Conservation (phyloP, 2,888 invertebrate species). For the Lepidocyrtoides sp. region DNA sequence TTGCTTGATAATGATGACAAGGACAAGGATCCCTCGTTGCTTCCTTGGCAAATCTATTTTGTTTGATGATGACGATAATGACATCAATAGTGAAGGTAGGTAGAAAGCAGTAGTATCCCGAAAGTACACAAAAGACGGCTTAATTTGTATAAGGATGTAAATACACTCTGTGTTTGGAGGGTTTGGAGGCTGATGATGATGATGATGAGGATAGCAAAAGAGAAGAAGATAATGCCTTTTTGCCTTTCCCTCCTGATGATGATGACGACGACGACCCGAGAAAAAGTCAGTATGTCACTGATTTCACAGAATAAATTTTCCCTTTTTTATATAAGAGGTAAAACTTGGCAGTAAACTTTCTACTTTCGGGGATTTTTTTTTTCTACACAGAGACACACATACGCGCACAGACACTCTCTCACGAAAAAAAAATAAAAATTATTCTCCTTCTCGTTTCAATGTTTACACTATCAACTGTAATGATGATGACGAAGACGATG, state of each 20-base stretch:
- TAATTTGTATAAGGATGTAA: background rate
- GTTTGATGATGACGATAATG: background rate
- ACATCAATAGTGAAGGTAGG: too few relatives aligned
- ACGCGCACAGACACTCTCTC: too few relatives aligned
- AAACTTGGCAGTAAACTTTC: too few relatives aligned
- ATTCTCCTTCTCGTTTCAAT: too few relatives aligned
- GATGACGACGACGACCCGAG: background rate
- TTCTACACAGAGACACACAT: too few relatives aligned
- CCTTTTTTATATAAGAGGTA: background rate
- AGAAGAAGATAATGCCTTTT: background rate
- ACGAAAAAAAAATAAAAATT: background rate
- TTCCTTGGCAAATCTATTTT: too few relatives aligned
- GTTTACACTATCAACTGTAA: too few relatives aligned
- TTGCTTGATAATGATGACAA: background rate
- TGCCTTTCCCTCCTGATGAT: background rate
- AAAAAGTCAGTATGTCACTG: constrained; percentile 47
- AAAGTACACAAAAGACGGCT: background rate
- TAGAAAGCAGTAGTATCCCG: background rate
- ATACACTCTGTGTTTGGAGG: too few relatives aligned
- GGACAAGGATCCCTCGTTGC: too few relatives aligned
- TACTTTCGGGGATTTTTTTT: too few relatives aligned
- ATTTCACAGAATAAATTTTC: background rate
- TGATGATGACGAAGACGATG: constrained; percentile 57
- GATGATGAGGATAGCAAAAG: too few relatives aligned
- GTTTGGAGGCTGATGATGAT: background rate